Percentiles rank a stretch among this genome's conserved stretches.
These are phyloP conservation scores for Condylura cristata DNA, from an alignment of 2,113 vertebrate genomes.

Conservation along the genomic window DNA sequence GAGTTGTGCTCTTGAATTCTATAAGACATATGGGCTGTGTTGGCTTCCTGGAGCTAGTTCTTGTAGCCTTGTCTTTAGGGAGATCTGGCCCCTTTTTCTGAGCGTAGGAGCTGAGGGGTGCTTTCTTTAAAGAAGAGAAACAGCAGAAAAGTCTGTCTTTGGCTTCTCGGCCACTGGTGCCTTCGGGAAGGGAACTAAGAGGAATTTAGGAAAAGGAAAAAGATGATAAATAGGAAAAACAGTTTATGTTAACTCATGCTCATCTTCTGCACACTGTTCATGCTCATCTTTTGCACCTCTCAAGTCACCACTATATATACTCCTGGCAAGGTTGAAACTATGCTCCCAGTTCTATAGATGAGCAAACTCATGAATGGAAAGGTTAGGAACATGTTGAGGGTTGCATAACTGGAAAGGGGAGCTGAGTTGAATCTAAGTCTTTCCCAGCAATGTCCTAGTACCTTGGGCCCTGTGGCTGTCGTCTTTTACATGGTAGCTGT, in stretches of 20 bases:
- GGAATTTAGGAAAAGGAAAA: background rate
- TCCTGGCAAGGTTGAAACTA: background rate
- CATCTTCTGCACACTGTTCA: background rate
- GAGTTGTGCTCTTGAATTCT: background rate
- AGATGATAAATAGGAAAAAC: background rate
- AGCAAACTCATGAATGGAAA: background rate
- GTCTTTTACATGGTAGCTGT: background rate
- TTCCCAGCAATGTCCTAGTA: background rate
- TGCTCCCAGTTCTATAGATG: background rate
- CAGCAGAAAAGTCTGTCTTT: background rate
- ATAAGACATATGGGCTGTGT: background rate
- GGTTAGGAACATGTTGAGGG: background rate
- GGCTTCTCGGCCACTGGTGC: background rate
- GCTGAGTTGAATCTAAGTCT: background rate
- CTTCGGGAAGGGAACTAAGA: background rate
- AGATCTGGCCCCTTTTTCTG: background rate
- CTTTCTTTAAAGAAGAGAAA: background rate
- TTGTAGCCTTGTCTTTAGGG: background rate
- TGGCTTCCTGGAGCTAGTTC: background rate
- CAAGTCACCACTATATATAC: background rate
- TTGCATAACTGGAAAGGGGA: background rate
- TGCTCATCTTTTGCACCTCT: background rate
- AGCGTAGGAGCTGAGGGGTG: background rate
- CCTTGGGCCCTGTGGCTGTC: no score
- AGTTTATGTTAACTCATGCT: background rate